These are phyloP conservation scores for Rhagologus leucostigma DNA, from an alignment of 2,113 vertebrate genomes.

Conservation along the genomic window DNA sequence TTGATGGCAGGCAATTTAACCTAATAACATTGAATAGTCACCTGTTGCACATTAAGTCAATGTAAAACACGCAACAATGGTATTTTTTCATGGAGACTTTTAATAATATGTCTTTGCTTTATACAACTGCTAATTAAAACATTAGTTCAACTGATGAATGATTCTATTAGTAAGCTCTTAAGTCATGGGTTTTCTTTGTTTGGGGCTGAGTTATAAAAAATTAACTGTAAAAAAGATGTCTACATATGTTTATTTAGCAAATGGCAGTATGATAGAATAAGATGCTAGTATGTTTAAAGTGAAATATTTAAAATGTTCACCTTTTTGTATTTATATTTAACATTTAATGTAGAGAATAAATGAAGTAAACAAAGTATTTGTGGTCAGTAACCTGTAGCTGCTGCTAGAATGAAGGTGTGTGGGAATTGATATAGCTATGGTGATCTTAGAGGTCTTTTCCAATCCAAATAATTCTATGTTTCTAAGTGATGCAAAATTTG, in stretches of 20 bases:
- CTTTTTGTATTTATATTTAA: neutral
- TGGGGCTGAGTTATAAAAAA: neutral
- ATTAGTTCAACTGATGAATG: neutral
- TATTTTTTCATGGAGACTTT: neutral
- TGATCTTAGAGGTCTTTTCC: neutral
- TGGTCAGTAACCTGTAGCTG: neutral
- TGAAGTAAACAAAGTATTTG: neutral
- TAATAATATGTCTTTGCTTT: neutral
- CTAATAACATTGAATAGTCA: neutral
- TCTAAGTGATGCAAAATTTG: neutral
- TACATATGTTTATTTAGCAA: neutral
- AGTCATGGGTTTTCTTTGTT: neutral
- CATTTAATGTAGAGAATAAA: neutral
- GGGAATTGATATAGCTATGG: neutral
- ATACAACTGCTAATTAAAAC: neutral
- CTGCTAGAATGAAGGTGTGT: neutral
- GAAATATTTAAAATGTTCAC: neutral
- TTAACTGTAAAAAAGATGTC: neutral
- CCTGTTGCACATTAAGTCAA: neutral
- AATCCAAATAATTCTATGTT: neutral
- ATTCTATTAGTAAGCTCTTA: neutral
- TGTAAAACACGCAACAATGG: neutral
- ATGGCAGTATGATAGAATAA: neutral
- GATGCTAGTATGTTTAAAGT: neutral
- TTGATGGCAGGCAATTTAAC: neutral